phyloP scores from a whole-genome alignment of 2,888 invertebrate species.

The Hemistola chrysoprasaria region DNA sequence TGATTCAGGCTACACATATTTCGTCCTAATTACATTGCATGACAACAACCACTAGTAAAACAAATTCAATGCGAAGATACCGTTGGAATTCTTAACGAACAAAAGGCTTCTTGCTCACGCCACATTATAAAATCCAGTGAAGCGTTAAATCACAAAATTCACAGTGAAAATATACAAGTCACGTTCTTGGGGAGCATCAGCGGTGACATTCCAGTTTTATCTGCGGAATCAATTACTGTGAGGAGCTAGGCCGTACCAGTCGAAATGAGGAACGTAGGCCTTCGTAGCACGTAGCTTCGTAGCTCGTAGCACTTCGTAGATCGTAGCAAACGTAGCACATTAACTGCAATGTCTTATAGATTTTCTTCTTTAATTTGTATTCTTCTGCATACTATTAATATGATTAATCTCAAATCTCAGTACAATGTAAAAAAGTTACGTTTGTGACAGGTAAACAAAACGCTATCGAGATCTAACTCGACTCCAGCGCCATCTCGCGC shows the following conservation, averaged over 20 bases:
- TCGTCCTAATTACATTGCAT: no score
- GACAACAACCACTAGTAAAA: no score
- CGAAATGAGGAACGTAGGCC: slow-evolving; percentile 25
- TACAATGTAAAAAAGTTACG: no score
- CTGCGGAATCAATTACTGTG: slow-evolving; percentile 66
- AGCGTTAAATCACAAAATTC: slow-evolving; percentile 38
- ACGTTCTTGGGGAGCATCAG: slow-evolving; percentile 27
- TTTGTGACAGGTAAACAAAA: no score
- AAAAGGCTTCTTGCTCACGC: slow-evolving; percentile 22
- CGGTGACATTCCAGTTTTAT: slow-evolving; percentile 64
- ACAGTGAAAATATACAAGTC: slow-evolving; percentile 30
- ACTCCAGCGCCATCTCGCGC: no score
- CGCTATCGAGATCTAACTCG: no score
- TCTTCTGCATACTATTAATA: no score
- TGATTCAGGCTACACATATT: no score
- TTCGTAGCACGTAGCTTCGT: slow-evolving; percentile 11
- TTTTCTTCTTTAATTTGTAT: no score
- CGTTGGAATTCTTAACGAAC: slow-evolving; percentile 21
- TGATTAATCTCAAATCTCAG: no score
- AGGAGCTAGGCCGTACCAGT: slow-evolving; percentile 49
- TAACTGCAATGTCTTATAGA: no score
- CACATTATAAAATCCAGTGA: slow-evolving; percentile 35
- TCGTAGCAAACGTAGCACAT: slow-evolving; percentile 4
- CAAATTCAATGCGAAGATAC: slow-evolving; percentile 33
- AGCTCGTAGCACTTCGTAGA: slow-evolving; percentile 9